Evolutionary conservation across 2,888 invertebrate genomes (phyloP).

Genomic region (Lycia hirtaria): DNA sequence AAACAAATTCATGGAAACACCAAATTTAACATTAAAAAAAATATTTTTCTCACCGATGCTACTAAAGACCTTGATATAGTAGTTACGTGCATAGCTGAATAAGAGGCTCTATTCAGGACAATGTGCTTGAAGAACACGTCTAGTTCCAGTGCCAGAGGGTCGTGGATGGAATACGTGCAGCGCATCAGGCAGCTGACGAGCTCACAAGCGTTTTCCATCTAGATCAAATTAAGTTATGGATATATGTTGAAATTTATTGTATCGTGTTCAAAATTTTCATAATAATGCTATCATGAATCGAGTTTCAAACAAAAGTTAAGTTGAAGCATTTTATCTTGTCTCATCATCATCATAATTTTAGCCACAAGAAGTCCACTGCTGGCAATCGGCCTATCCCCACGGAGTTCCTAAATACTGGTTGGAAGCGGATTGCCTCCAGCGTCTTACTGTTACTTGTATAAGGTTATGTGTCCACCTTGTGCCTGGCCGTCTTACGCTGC

Average conservation of each 20-base stretch:
- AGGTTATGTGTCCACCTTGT: no score
- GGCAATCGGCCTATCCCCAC: no score
- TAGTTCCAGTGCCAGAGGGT: constrained; percentile 58
- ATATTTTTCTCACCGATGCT: constrained; percentile 33
- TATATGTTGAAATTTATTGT: neutral
- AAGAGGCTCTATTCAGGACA: constrained; percentile 66
- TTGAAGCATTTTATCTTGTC: no score
- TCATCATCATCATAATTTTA: no score
- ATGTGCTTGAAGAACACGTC: constrained; percentile 73
- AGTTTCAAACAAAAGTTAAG: no score
- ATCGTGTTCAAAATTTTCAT: no score
- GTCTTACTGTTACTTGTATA: no score
- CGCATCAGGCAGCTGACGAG: constrained; percentile 43
- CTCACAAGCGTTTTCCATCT: constrained; percentile 44
- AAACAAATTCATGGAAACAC: neutral
- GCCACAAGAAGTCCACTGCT: no score
- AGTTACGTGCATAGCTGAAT: constrained; percentile 73
- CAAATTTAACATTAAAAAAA: neutral
- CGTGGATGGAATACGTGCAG: constrained; percentile 54
- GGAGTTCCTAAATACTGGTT: no score
- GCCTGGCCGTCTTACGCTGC: no score
- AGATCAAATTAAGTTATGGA: neutral
- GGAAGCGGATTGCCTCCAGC: no score
- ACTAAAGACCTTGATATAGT: constrained; percentile 69
- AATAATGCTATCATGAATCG: no score